Base-by-base conservation (phyloP, 2,113 vertebrate species). In the Sebastes schlegelii region DNA sequence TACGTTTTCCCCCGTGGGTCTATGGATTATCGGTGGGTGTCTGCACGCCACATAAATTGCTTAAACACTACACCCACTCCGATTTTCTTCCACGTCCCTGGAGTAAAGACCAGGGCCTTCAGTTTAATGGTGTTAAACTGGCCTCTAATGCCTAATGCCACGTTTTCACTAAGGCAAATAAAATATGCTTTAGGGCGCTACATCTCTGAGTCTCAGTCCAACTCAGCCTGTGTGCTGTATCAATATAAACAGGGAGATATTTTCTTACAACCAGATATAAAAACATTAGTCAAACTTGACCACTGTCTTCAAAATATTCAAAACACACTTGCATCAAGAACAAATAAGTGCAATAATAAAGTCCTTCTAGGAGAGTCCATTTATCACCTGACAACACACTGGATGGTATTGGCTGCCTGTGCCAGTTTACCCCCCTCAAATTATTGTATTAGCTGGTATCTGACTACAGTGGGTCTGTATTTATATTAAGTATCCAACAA, bases 61-160 rank as follows among this genome's bases (percentile, higher is more conserved):
- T 34, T 85, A 65, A 82, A 43, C 74, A 46, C 78, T 74, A 85
- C 82, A 77, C 72, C 76, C 60, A 77, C 76, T 34, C 40, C 8
- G 5, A 55, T 65, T 42, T n/a, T 61, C 19, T 13, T 75, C 57
- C 16, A 19, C 0, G 7, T 85, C 77, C 82, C 71, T 82, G 46
- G 79, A 73, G 72, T 57, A 54, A 80, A 77, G 55, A 66, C 49
- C 77, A 40, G 54, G 55, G 42, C 51, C 48, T 78, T 64, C 65
- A 26, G 64, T 83, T 85, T 66, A 84, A 82, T 83, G 42, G 61
- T 84, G 87, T 79, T 84, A 85, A 86, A 91, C 46, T 66, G 40
- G 46, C 54, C 45, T 51, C 34, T 34, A 34, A 34, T 34, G 34
- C 34, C 34, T 49, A 34, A 64, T 14, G 42, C 3, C 43, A 60